A percentile compares a stretch with the other conserved stretches of the same genome.
phyloP scores from a whole-genome alignment of 1,140 invertebrate genomes.

The Charaxes varanes region DNA sequence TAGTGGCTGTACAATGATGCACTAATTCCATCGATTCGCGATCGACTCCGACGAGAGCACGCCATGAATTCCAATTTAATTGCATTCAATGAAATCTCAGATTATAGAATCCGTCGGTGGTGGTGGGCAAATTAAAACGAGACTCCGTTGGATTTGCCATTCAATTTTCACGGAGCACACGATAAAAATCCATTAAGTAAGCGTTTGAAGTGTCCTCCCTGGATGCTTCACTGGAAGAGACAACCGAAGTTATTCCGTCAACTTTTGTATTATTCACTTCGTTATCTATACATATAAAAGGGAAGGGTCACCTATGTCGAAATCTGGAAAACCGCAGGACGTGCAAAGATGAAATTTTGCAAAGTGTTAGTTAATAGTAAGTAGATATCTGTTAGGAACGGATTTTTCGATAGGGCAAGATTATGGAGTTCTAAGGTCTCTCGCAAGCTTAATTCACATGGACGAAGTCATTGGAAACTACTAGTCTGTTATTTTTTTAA shows the following conservation, averaged over 20 bases:
- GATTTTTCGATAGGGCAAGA: no score
- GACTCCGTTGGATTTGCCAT: slow-evolving; percentile 53
- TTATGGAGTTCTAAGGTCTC: no score
- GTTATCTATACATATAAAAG: no score
- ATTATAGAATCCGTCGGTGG: slow-evolving; percentile 54
- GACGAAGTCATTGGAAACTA: no score
- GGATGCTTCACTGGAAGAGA: background rate
- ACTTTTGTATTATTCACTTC: slow-evolving; percentile 2
- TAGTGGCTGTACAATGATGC: slow-evolving; percentile 19
- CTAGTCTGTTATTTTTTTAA: no score
- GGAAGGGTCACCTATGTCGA: no score
- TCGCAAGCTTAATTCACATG: no score
- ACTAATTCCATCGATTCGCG: slow-evolving; percentile 24
- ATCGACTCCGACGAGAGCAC: slow-evolving; percentile 17
- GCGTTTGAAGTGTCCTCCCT: slow-evolving; percentile 29
- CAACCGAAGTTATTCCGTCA: slow-evolving; percentile 22
- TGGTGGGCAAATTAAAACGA: slow-evolving; percentile 63
- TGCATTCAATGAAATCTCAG: slow-evolving; percentile 64
- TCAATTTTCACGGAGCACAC: slow-evolving; percentile 52
- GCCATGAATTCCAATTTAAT: slow-evolving; percentile 59
- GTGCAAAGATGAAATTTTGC: no score
- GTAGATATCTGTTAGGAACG: no score
- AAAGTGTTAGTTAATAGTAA: no score
- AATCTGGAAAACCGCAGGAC: no score
- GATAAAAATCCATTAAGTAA: slow-evolving; percentile 63